Base-by-base conservation (phyloP, 2,888 invertebrate genomes). In the Dicyrtomina minuta region DNA sequence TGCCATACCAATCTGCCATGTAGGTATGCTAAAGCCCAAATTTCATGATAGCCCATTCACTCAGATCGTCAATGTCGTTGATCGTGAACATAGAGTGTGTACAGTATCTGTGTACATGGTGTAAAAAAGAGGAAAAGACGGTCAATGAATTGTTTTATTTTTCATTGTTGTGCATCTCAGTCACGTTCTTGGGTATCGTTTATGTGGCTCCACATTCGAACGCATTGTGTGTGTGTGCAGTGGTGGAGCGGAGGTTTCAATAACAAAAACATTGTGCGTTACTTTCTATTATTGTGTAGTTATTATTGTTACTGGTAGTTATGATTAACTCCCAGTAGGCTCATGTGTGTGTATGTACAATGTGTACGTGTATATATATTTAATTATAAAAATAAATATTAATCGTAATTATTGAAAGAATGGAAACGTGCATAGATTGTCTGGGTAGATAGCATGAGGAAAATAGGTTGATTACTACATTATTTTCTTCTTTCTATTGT, bases 131-230 rank as follows among this genome's bases (percentile, higher is more conserved):
- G 49, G 27, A 51, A 51, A 55, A 26, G 51, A 65, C 55, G 64
- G 55, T 65, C 64, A 53, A 65, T 20, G 64, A 55, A 65, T 65
- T 53, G 39, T 55, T 65, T n/a, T n/a, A n/a, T n/a, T n/a, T n/a
- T n/a, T 43, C 53, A 53, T 70, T 65, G 53, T 58, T 70, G 39
- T 65, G 65, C 53, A 65, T 51, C 59, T 62, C 20, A 64, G 69
- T 70, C 70, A 70, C 70, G 70, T 70, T 70, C 70, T 51, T 65
- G 65, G n/a, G n/a, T n/a, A n/a, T n/a, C n/a, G 60, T 70, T 65
- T 64, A 70, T 59, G 65, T 41, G 46, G 51, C 59, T 65, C 43
- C 41, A 20, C 61, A n/a, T n/a, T n/a, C n/a, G n/a, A n/a, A n/a
- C n/a, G n/a, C n/a, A n/a, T n/a, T n/a, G n/a, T 3, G 13, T 24